These are phyloP conservation scores for Poicephalus meyeri DNA, from an alignment of 2,113 vertebrate species.

Conservation along the genomic window DNA sequence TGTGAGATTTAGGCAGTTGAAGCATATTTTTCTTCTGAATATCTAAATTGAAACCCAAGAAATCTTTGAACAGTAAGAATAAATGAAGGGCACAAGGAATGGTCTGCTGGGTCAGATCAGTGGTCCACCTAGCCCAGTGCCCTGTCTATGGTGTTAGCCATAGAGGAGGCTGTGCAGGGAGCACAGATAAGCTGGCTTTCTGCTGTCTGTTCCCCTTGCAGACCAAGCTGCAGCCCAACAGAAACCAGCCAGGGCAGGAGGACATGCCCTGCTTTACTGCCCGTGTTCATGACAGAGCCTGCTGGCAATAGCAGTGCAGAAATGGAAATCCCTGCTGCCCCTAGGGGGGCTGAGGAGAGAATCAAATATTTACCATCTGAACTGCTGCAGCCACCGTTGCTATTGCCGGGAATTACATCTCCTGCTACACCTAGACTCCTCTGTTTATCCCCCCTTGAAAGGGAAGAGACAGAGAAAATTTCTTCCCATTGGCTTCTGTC, in stretches of 20 bases:
- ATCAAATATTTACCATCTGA: not conserved
- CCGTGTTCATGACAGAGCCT: not conserved
- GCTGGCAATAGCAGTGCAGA: not conserved
- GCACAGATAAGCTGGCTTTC: fast-evolving
- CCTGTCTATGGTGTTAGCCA: not conserved
- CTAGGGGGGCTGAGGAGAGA: too few relatives aligned
- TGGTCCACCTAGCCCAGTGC: not conserved
- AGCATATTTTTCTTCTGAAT: not conserved
- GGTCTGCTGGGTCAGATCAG: not conserved
- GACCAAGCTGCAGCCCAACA: not conserved
- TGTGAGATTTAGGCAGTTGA: not conserved
- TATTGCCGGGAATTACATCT: not conserved
- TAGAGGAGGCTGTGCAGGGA: not conserved
- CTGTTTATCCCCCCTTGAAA: not conserved
- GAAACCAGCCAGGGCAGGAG: not conserved
- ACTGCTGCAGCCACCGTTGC: not conserved
- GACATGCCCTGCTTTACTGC: not conserved
- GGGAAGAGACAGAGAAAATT: not conserved
- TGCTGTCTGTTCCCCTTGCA: not conserved
- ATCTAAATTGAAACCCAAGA: not conserved
- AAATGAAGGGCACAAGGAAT: not conserved
- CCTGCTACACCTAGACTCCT: not conserved
- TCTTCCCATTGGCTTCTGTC: not conserved
- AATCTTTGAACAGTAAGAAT: not conserved
- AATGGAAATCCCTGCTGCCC: not conserved